Percentiles rank a stretch among this genome's conserved stretches.
Evolutionary conservation across 2,113 vertebrate genomes (phyloP).

Genomic region (Pomatorhinus ruficollis): DNA sequence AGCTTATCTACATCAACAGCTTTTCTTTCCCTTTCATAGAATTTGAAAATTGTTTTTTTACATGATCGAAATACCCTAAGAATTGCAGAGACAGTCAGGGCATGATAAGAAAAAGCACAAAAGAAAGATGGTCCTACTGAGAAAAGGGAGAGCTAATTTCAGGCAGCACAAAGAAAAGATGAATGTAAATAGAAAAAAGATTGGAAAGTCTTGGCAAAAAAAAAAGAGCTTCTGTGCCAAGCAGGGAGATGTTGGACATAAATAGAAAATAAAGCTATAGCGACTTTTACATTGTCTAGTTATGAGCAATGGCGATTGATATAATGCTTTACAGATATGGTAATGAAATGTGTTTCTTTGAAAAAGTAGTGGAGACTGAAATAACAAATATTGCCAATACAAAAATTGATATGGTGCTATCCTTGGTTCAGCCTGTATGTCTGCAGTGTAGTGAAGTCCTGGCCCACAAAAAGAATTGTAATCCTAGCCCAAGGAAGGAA

Average conservation of each 20-base stretch:
- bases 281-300: background rate
- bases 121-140: background rate
- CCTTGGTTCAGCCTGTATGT: background rate
- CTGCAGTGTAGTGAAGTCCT: background rate
- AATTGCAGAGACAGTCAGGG: background rate
- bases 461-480: background rate
- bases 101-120: background rate
- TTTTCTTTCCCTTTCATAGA: constrained; percentile 5
- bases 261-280: background rate
- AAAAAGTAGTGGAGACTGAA: background rate
- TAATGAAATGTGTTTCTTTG: background rate
- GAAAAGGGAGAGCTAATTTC: background rate
- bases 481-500: background rate
- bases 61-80: background rate
- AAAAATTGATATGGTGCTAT: background rate
- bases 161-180: background rate
- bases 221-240: background rate
- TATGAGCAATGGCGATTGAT: background rate
- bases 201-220: background rate
- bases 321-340: background rate
- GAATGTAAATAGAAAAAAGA: background rate
- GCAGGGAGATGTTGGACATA: background rate
- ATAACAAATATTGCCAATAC: background rate
- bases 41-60: constrained; percentile 17
- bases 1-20: constrained; percentile 36